Percentiles rank a stretch among this genome's conserved stretches.
Conservation (phyloP, 1,140 invertebrate genomes). For the Drosophila sucinea region DNA sequence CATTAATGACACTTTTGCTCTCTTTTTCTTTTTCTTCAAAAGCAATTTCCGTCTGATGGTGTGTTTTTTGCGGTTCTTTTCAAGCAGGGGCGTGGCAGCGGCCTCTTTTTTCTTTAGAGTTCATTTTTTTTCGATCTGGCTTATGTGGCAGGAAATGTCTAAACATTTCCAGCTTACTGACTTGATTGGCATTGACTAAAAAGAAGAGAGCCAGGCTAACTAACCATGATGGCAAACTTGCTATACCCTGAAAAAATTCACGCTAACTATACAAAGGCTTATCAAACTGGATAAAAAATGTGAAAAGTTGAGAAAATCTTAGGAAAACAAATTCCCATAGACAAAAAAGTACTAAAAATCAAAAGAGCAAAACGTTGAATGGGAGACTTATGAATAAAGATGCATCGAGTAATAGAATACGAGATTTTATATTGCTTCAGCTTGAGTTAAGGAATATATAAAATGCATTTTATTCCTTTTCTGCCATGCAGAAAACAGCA, state of each 20-base stretch:
- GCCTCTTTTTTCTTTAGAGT: slow-evolving; percentile 27
- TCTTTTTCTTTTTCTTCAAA: slow-evolving; percentile 24
- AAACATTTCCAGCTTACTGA: slow-evolving; percentile 46
- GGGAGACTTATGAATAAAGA: too few species aligned
- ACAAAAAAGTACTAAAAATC: too few species aligned
- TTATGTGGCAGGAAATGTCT: slow-evolving; percentile 57
- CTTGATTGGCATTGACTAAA: slow-evolving; percentile 62
- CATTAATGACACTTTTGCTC: slow-evolving; percentile 76
- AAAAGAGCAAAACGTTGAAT: too few species aligned
- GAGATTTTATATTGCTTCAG: too few species aligned
- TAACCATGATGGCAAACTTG: not conserved
- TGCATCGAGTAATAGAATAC: too few species aligned
- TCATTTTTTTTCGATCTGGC: not conserved
- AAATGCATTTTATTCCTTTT: not conserved
- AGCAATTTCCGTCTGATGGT: slow-evolving; percentile 1
- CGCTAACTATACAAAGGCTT: too few species aligned
- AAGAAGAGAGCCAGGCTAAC: not conserved
- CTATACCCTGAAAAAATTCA: not conserved
- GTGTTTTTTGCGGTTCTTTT: slow-evolving; percentile 14
- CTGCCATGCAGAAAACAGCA: not conserved
- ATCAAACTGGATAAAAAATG: too few species aligned
- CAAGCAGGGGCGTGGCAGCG: slow-evolving; percentile 22
- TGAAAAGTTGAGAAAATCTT: too few species aligned
- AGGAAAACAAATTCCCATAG: too few species aligned
- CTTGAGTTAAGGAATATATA: too few species aligned